Evolutionary conservation across 35 echinoderm and acorn worm species (phyloP).

Genomic region (Chiridota heheva): DNA sequence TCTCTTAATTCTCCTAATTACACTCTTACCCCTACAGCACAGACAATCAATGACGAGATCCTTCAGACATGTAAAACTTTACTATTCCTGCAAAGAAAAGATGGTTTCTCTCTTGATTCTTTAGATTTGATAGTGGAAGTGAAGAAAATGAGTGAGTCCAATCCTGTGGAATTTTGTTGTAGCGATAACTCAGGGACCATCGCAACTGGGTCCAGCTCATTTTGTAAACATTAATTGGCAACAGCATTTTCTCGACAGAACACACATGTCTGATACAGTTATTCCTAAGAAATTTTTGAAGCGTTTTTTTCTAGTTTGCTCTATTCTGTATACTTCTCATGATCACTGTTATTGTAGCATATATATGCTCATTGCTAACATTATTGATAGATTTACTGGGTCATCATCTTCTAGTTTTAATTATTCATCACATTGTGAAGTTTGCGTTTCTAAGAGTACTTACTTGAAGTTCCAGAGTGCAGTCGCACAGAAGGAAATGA

Average conservation of each 20-base stretch:
- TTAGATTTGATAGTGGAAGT: conserved; percentile 9
- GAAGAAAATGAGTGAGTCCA: not conserved
- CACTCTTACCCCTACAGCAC: too few species aligned
- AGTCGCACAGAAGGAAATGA: conserved; percentile 20
- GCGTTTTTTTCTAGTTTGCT: conserved; percentile 10
- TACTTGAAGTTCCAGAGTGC: conserved; percentile 15
- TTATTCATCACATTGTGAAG: conserved; percentile 12
- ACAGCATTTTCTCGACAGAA: not conserved
- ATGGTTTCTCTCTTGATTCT: not conserved
- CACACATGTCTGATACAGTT: conserved; percentile 10
- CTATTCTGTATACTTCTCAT: conserved; percentile 18
- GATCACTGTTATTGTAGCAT: not conserved
- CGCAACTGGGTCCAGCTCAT: not conserved
- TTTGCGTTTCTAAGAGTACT: conserved; percentile 32
- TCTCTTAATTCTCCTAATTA: not conserved
- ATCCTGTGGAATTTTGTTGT: conserved; percentile 30
- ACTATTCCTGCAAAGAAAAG: not conserved
- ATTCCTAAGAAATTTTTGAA: conserved; percentile 25
- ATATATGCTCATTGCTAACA: conserved; percentile 31
- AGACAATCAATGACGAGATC: not conserved
- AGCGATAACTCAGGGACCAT: not conserved
- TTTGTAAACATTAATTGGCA: not conserved
- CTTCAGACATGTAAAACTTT: not conserved
- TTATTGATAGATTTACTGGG: conserved; percentile 41
- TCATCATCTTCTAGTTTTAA: conserved; percentile 30